A percentile compares a stretch with the other conserved stretches of the same genome.
These are phyloP conservation scores for Ispidina picta DNA, from an alignment of 2,797 vertebrate species.

Conservation along the genomic window DNA sequence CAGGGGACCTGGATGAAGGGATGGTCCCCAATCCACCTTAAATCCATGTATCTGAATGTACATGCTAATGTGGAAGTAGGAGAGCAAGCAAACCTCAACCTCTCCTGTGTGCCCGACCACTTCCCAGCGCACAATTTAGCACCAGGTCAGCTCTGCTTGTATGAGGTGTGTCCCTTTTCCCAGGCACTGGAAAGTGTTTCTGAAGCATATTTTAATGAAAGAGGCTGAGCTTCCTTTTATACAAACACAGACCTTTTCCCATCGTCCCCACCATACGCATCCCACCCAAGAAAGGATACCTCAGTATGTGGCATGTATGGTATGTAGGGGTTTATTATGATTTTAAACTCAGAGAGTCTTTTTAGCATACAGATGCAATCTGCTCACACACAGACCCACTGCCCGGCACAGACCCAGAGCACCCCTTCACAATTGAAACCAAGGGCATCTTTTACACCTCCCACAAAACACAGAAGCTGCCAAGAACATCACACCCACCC, in stretches of 20 bases:
- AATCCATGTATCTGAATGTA: slow-evolving; percentile 20
- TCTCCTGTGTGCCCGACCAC: neutral
- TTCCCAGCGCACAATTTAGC: neutral
- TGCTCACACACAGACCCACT: neutral
- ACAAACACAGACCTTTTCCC: neutral
- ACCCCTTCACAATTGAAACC: accelerated
- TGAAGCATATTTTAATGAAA: neutral
- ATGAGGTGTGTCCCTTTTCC: neutral
- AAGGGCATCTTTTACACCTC: neutral
- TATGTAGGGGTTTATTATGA: too few species aligned
- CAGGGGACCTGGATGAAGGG: neutral
- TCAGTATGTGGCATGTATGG: neutral
- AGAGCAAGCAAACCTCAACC: neutral
- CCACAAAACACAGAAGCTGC: neutral
- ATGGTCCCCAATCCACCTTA: neutral
- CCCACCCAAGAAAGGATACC: neutral
- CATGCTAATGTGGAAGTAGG: neutral
- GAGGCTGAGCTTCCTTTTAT: neutral
- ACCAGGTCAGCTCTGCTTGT: neutral
- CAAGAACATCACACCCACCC: neutral
- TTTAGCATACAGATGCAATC: accelerated
- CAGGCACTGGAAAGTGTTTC: neutral
- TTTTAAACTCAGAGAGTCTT: neutral
- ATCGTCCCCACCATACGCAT: accelerated
- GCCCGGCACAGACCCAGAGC: neutral